Percentiles rank a stretch among this genome's conserved stretches.
These are phyloP conservation scores for Oryzias curvinotus DNA, from an alignment of 2,113 vertebrate genomes.

Conservation along the genomic window DNA sequence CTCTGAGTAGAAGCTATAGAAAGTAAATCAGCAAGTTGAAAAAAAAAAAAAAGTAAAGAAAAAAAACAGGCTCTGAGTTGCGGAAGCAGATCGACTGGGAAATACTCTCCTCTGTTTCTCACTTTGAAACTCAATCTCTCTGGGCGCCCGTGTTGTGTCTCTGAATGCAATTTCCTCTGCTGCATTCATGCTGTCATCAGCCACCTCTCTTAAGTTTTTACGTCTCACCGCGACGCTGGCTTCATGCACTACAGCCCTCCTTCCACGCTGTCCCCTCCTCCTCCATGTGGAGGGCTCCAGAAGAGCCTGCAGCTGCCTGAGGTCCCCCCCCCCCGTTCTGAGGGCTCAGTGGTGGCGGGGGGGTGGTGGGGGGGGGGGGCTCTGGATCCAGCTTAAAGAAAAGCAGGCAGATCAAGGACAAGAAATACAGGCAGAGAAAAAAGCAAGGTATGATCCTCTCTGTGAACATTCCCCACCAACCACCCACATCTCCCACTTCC, in stretches of 20 bases:
- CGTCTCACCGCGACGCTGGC: constrained; percentile 26
- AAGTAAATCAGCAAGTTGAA: too few relatives aligned
- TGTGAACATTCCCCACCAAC: constrained; percentile 52
- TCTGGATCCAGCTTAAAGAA: constrained; percentile 74
- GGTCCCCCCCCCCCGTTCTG: constrained; percentile 39
- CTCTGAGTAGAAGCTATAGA: too few relatives aligned
- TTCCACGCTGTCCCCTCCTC: constrained; percentile 17
- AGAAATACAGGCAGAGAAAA: constrained; percentile 63
- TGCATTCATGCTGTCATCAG: constrained; percentile 72
- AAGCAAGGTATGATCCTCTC: constrained; percentile 67
- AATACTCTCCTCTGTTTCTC: constrained; percentile 41
- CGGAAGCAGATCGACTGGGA: constrained; percentile 15
- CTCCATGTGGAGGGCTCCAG: constrained; percentile 44
- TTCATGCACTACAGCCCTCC: constrained; percentile 27
- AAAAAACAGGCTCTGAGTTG: too few relatives aligned
- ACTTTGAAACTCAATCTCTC: constrained; percentile 76
- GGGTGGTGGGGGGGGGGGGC: constrained; percentile 62
- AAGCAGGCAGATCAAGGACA: constrained; percentile 74
- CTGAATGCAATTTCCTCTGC: constrained; percentile 66
- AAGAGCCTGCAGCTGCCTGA: constrained; percentile 70
- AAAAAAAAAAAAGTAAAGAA: too few relatives aligned
- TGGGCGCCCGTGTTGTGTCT: constrained; percentile 73
- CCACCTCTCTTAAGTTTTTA: constrained; percentile 51
- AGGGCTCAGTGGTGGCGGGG: not conserved
- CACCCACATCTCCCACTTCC: constrained; percentile 16